These are phyloP conservation scores for Neolamprologus toae DNA, from an alignment of 2,113 vertebrate genomes.

Conservation along the genomic window DNA sequence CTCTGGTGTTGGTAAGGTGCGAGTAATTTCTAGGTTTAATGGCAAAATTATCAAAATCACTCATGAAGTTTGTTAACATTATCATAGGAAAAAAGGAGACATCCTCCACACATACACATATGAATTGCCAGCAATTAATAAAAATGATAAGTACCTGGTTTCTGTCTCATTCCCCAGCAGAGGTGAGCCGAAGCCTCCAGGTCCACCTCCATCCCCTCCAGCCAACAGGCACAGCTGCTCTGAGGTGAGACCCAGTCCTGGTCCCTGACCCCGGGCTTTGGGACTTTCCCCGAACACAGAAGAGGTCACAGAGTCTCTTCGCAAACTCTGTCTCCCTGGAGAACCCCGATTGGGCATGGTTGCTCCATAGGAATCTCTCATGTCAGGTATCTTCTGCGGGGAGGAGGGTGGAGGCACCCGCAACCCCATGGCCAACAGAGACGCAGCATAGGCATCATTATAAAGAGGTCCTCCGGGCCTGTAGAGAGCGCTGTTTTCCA, in stretches of 20 bases:
- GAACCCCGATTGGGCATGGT: constrained; percentile 84
- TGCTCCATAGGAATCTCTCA: constrained; percentile 80
- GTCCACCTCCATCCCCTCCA: constrained; percentile 61
- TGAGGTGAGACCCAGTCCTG: constrained; percentile 66
- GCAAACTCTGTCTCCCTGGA: constrained; percentile 85
- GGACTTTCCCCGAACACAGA: constrained; percentile 88
- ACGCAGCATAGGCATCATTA: constrained; percentile 75
- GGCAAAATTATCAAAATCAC: not conserved
- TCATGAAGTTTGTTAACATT: not conserved
- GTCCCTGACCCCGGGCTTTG: constrained; percentile 73
- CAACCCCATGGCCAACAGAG: constrained; percentile 77
- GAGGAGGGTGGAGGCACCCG: constrained; percentile 81
- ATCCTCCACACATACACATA: not conserved
- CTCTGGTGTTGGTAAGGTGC: not conserved
- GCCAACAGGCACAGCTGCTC: constrained; percentile 84
- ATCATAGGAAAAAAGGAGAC: rapidly evolving
- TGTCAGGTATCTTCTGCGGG: constrained; percentile 86
- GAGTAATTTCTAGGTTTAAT: not conserved
- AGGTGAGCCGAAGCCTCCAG: constrained; percentile 74
- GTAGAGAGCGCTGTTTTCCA: constrained; percentile 80
- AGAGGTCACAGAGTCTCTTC: constrained; percentile 83
- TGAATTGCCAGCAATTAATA: not conserved
- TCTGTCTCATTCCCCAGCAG: constrained; percentile 83
- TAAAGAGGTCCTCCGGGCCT: constrained; percentile 86
- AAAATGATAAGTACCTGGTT: constrained; percentile 74